phyloP scores from a whole-genome alignment of 2,113 vertebrate species.

The Caracal caracal region DNA sequence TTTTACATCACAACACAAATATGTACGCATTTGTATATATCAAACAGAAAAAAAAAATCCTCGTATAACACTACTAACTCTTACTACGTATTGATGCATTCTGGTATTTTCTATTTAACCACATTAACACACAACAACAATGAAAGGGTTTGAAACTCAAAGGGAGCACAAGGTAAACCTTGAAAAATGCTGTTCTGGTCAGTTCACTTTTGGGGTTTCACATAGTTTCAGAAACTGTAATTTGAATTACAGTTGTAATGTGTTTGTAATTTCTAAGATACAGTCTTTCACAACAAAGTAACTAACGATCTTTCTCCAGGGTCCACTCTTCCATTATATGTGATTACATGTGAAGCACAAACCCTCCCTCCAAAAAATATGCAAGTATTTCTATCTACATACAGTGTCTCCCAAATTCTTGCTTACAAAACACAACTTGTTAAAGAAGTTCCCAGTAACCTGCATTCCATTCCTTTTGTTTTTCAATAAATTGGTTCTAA shows the following conservation, averaged over 20 bases:
- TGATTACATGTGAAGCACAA: conserved; percentile 31
- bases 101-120: neutral
- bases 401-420: neutral
- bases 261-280: conserved; percentile 35
- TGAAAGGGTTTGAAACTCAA: neutral
- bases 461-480: neutral
- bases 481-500: neutral
- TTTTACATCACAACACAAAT: neutral
- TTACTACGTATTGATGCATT: neutral
- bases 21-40: too few relatives aligned
- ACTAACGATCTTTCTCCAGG: neutral
- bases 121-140: neutral
- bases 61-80: neutral
- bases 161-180: neutral
- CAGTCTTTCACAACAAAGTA: neutral
- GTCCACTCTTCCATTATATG: neutral
- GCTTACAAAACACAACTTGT: neutral
- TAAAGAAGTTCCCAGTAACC: neutral
- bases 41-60: neutral
- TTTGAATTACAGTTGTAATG: too few relatives aligned
- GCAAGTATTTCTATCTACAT: neutral
- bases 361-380: neutral
- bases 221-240: neutral
- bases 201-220: neutral
- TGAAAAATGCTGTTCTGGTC: conserved; percentile 24